Base-by-base conservation (phyloP, 2,113 vertebrate genomes). In the Condylura cristata region DNA sequence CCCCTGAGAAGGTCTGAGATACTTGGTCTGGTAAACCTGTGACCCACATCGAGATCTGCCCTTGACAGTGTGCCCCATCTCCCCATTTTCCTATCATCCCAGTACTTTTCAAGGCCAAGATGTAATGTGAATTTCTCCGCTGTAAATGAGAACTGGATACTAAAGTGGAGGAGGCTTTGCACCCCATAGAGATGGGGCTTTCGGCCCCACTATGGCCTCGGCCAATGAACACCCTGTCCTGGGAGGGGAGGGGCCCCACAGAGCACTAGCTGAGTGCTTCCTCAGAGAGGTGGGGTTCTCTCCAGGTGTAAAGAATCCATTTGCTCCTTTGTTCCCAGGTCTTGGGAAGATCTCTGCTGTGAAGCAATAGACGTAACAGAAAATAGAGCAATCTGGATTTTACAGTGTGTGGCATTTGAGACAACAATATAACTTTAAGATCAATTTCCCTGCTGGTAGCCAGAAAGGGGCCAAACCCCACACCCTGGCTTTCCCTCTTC, bases 61-160 rank as follows among this genome's bases (percentile, higher is more conserved):
- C 4, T 65, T 84, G 72, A 30, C 46, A 92, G 41, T 65, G 13
- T 65, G 4, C 68, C 41, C 13, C 30, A 3, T 53, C 41, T 24
- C 66, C 41, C 17, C 17, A 24, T 48, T 58, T 78, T 68, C 44
- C 37, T 12, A 6, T 72, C 3, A 1, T 37, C 53, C 32, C 8
- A 1, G 34, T 22, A n/a, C 37, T 44, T 53, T 34, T 37, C 6
- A 16, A 66, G 53, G 24, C 51, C 28, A 1, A 6, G 3, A 2
- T 18, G 0, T 12, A 26, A 13, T 8, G 5, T 2, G 48, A 18
- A 5, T 60, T 70, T 78, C 53, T 78, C 12, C 66, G 37, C 8
- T 1, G 0, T 51, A 11, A 48, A n/a, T 4, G 28, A 89, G 65
- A n/a, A 28, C 8, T 2, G 0, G 10, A 0, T 8, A 41, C n/a